Evolutionary conservation across 2,888 invertebrate species (phyloP), one percentile per base, ranked within the genome.

Genomic region (Ophion obscuratus): DNA sequence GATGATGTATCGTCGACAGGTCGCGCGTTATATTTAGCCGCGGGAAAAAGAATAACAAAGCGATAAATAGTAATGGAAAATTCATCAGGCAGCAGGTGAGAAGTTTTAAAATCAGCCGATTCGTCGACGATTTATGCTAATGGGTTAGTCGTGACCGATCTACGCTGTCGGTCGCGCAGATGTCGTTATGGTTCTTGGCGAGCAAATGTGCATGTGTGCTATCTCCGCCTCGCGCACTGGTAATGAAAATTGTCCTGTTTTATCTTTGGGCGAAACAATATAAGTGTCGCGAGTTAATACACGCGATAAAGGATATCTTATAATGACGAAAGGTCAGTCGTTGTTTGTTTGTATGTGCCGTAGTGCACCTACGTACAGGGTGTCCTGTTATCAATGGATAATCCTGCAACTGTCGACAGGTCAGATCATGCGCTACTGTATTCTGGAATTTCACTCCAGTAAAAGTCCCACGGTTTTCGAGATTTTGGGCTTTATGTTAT

Each of bases 11-110:
- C 53, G 11, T 53, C 47, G 53, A 53, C 53, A 53, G 53, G 53
- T 53, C 53, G 53, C 53, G 53, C 53, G 14, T 53, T 53, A 17
- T 53, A 53, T 53, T 14, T 53, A 53, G 53, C 53, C 14, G 53
- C 53, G 53, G 53, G 4, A 53, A 53, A 53, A 53, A 27, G 9
- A 47, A 59, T 10, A 73, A 57, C 7, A 59, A 31, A 20, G 14
- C 6, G 31, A 59, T 57, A 40, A 9, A 14, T 17, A 10, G n/a
- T 74, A n/a, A 76, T 76, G 66, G 66, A 53, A 53, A 57, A 66
- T 66, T 66, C 76, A 31, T 36, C 66, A 31, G 47, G 10, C 24
- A 20, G 47, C 68, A 24, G 76, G 76, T 66, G 66, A 76, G 66
- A 31, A 6, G 36, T 20, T 7, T 31, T 44, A 64, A 47, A 66